Conservation (phyloP, 2,113 vertebrate genomes). For the Salvator merianae region DNA sequence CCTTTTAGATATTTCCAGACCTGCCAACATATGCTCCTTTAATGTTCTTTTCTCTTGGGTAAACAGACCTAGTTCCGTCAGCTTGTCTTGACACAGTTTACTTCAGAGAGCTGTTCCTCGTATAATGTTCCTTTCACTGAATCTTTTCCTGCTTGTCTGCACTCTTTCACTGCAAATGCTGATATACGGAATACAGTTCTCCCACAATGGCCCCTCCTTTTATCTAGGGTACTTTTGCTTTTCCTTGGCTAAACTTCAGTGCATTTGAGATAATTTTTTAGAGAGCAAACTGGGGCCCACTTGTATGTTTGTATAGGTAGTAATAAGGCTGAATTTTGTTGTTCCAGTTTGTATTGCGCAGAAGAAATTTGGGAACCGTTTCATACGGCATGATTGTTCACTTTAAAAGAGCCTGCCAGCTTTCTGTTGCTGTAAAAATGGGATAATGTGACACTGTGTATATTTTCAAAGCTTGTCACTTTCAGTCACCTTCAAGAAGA, state of each 20-base stretch:
- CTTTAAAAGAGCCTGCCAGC: slow-evolving; percentile 32
- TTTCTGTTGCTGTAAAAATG: slow-evolving; percentile 22
- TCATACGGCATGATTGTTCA: slow-evolving; percentile 20
- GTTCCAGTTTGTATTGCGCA: slow-evolving; percentile 26
- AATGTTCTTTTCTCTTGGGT: not conserved
- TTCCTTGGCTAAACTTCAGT: slow-evolving; percentile 18
- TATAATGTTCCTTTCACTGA: not conserved
- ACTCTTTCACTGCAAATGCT: slow-evolving; percentile 30
- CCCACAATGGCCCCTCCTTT: not conserved
- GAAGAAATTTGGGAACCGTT: slow-evolving; percentile 32
- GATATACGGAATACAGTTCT: not conserved
- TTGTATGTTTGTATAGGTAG: no score
- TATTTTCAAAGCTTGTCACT: slow-evolving; percentile 18
- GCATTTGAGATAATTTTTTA: slow-evolving; percentile 27
- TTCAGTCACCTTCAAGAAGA: slow-evolving; percentile 35
- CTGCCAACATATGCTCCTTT: not conserved
- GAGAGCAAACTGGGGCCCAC: not conserved
- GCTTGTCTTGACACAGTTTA: not conserved
- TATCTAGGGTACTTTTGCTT: not conserved
- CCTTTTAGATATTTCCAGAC: not conserved
- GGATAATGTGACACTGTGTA: not conserved
- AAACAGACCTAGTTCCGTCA: not conserved
- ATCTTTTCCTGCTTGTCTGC: not conserved
- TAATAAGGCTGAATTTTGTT: not conserved
- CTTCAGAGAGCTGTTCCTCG: not conserved